These are phyloP conservation scores for Pyrocephalus nanus DNA, from an alignment of 2,797 vertebrate species.

Conservation along the genomic window DNA sequence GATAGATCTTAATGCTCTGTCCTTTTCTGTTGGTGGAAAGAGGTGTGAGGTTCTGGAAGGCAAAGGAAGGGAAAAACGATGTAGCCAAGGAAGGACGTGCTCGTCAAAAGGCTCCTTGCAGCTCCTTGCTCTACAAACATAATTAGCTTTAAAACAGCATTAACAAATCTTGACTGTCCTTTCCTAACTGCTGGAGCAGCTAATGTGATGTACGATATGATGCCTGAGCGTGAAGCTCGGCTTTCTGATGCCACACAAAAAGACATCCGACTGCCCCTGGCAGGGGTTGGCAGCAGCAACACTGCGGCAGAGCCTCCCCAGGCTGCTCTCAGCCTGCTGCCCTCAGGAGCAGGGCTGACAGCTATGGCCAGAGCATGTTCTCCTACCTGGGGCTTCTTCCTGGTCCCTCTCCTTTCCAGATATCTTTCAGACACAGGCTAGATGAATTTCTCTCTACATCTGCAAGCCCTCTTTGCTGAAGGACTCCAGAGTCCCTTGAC, in stretches of 20 bases:
- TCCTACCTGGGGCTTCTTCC: neutral
- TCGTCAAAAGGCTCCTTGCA: neutral
- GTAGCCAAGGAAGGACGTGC: neutral
- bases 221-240: neutral
- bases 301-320: rapidly evolving
- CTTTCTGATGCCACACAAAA: neutral
- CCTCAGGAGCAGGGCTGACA: too few species aligned
- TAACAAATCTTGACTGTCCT: neutral
- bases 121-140: neutral
- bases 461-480: neutral
- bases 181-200: neutral
- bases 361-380: neutral
- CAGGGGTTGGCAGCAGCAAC: neutral
- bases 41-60: neutral
- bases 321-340: neutral
- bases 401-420: neutral
- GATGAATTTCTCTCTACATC: neutral
- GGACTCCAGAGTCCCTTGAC: neutral
- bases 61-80: neutral
- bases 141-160: neutral
- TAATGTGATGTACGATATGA: neutral
- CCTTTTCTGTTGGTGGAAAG: neutral
- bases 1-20: neutral
- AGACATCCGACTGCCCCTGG: rapidly evolving
- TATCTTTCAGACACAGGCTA: neutral